phyloP scores from a whole-genome alignment of 2,113 vertebrate species.

The Seriola dumerili region DNA sequence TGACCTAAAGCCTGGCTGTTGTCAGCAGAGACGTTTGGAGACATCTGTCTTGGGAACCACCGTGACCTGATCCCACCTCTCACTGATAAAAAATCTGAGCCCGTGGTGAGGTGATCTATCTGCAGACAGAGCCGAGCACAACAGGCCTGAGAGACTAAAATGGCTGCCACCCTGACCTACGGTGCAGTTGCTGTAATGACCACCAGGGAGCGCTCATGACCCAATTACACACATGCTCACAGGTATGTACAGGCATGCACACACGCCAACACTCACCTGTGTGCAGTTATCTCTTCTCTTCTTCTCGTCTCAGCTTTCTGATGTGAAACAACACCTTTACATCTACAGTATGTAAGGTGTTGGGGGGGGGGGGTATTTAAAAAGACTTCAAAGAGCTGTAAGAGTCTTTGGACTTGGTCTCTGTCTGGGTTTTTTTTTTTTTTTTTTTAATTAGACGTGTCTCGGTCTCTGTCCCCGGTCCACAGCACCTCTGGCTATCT shows the following conservation, averaged over 20 bases:
- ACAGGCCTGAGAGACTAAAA: conserved; percentile 64
- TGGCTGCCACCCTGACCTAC: conserved; percentile 69
- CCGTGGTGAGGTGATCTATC: conserved; percentile 33
- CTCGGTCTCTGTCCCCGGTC: no score
- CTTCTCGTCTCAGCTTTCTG: no score
- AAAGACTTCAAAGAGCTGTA: no score
- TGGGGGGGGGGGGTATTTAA: no score
- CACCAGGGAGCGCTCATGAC: conserved; percentile 63
- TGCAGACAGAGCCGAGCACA: conserved; percentile 36
- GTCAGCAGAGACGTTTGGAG: not conserved
- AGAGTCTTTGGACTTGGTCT: no score
- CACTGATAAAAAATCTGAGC: conserved; percentile 2
- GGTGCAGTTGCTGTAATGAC: conserved; percentile 32
- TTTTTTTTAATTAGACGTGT: no score
- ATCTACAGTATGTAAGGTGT: no score
- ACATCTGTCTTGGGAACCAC: not conserved
- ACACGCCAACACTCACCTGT: not conserved
- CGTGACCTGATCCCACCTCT: not conserved
- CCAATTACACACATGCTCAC: not conserved
- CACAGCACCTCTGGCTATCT: no score
- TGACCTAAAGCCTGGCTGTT: not conserved
- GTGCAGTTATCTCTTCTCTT: not conserved
- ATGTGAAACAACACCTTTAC: no score
- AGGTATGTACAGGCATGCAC: not conserved
- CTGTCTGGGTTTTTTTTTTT: no score